Conservation (phyloP, 2,888 invertebrate genomes). For the Melanargia galathea region DNA sequence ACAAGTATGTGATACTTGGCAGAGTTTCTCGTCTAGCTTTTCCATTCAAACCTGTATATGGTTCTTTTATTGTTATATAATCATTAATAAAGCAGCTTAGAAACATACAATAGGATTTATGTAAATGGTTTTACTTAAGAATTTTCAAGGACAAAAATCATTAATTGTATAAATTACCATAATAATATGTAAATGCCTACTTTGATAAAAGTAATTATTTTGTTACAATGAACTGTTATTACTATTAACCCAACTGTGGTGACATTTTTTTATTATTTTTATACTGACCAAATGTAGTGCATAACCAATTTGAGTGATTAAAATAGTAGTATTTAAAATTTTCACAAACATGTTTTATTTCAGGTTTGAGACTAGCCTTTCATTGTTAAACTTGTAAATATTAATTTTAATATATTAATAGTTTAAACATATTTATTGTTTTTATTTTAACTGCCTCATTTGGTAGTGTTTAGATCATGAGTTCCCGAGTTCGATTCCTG, state of each 20-base stretch:
- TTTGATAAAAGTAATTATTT: not conserved
- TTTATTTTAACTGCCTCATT: too few relatives aligned
- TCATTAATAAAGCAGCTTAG: slow-evolving; percentile 2
- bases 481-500: too few relatives aligned
- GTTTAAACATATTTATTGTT: not conserved
- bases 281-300: not conserved
- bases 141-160: too few relatives aligned
- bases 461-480: too few relatives aligned
- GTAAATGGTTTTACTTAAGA: not conserved
- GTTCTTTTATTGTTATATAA: not conserved
- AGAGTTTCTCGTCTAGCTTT: not conserved
- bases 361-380: slow-evolving; percentile 9
- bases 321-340: not conserved
- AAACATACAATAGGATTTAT: not conserved
- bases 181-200: too few relatives aligned
- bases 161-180: too few relatives aligned
- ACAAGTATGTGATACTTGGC: not conserved
- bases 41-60: too few relatives aligned
- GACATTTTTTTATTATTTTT: not conserved
- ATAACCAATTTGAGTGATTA: too few relatives aligned
- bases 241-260: not conserved
- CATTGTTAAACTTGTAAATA: slow-evolving; percentile 16
- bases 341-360: not conserved
- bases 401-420: slow-evolving; percentile 19
- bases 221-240: slow-evolving; percentile 1